Base-by-base conservation (phyloP, 2,888 invertebrate species). In the Apodemia duryi region DNA sequence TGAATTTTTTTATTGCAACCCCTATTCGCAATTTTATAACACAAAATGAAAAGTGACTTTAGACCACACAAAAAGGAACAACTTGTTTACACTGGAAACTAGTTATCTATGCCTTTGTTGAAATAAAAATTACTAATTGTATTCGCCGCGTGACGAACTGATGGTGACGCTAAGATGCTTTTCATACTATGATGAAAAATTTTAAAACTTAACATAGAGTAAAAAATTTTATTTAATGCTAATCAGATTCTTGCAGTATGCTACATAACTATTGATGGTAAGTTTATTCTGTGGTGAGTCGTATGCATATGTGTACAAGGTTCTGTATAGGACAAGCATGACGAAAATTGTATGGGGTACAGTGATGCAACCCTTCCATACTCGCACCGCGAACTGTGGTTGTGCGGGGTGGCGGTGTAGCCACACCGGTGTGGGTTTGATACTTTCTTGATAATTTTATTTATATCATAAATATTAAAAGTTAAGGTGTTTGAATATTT, bases 21-120 rank as follows among this genome's bases (percentile, higher is more conserved):
- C n/a, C 49, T 49, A 49, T 49, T 49, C 6, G 6, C 49, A 13
- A 49, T 49, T 13, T 49, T 49, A 11, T 49, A n/a, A 49, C n/a
- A n/a, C 2, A 57, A 54, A 54, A 10, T 29, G 82, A 86, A 86
- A 83, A 79, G 80, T 75, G 74, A 57, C 32, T 29, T 32, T 10
- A 57, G 13, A 57, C 57, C 32, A 13, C 57, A 57, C 66, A 82
- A 82, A 86, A 86, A 82, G 71, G 77, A 82, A 77, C 85, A 87
- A 87, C 89, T 89, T 91, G 89, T 89, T 89, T 88, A 84, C 88
- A 89, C 84, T 85, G 77, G 81, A 83, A 85, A 85, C 84, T 86
- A 87, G 87, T 86, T 86, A 87, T 79, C 77, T 82, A 70, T 77
- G 79, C 80, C 74, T 82, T 88, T 88, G 88, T 89, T 85, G 79